Evolutionary conservation across 2,888 invertebrate genomes (phyloP).

Genomic region (Neoaliturus tenellus): DNA sequence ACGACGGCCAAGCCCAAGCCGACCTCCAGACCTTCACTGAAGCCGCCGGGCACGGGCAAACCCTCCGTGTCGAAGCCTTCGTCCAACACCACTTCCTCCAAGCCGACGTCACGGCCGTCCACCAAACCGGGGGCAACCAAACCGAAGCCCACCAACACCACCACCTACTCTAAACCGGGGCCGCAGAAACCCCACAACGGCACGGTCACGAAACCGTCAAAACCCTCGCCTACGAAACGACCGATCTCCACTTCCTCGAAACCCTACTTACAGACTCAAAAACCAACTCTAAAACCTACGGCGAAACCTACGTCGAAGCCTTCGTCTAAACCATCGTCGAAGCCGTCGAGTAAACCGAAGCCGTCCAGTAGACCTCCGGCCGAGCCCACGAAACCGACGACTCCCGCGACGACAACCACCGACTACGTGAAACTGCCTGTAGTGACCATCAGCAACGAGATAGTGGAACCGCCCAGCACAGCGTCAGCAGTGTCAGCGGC

Average conservation of each 20-base stretch:
- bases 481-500: slow-evolving; percentile 3
- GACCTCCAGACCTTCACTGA: slow-evolving; percentile 38
- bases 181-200: slow-evolving; percentile 28
- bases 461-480: not conserved
- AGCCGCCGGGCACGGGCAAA: not conserved
- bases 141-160: slow-evolving; percentile 46
- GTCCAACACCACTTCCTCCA: not conserved
- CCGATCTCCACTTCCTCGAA: slow-evolving; percentile 65
- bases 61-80: not conserved
- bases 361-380: slow-evolving; percentile 10
- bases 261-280: slow-evolving; percentile 54
- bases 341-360: slow-evolving; percentile 18
- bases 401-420: slow-evolving; percentile 18
- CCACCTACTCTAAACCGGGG: not conserved
- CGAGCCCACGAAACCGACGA: slow-evolving; percentile 7
- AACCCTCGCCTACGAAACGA: slow-evolving; percentile 58
- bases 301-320: slow-evolving; percentile 33
- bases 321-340: slow-evolving; percentile 31
- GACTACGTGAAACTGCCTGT: slow-evolving; percentile 47
- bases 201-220: slow-evolving; percentile 39
- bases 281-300: slow-evolving; percentile 43
- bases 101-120: slow-evolving; percentile 1
- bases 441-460: slow-evolving; percentile 54
- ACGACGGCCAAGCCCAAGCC: slow-evolving; percentile 57
- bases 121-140: slow-evolving; percentile 29